Base-by-base conservation (phyloP, 1,140 invertebrate genomes). In the Steinernema khuongi region DNA sequence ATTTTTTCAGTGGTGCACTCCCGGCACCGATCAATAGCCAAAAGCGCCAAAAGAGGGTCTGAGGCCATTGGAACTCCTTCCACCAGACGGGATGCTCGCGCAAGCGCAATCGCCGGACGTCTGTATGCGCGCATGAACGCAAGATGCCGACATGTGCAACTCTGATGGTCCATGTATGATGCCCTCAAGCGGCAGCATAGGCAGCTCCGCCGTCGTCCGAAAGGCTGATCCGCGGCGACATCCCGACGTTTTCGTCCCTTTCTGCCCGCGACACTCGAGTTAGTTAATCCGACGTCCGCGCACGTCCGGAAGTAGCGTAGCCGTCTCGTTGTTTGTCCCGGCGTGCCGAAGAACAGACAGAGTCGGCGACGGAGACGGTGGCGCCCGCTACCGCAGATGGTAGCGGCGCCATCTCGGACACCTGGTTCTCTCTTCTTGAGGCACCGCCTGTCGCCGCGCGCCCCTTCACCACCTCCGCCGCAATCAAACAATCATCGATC, bases 341-440 rank as follows among this genome's bases (percentile, higher is more conserved):
- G 50, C 19, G 7, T 11, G 14, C 14, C 50, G 50, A n/a, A n/a
- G n/a, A n/a, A n/a, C n/a, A n/a, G n/a, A n/a, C n/a, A n/a, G n/a
- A n/a, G n/a, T n/a, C n/a, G n/a, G n/a, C n/a, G n/a, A n/a, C n/a
- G n/a, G n/a, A n/a, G n/a, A n/a, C n/a, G n/a, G n/a, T n/a, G n/a
- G n/a, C n/a, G n/a, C n/a, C n/a, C 7, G 36, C 36, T 41, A 41
- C 36, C 50, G 50, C 50, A 60, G 50, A 60, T 60, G 50, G 50
- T 60, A 60, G 22, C 50, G 50, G 11, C 50, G 22, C 11, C 14
- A n/a, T n/a, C 50, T 7, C 50, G 50, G 26, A 60, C 50, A 60
- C 50, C 50, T 60, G 50, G 50, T 22, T 60, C 50, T 60, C n/a
- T n/a, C n/a, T n/a, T n/a, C n/a, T n/a, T n/a, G n/a, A n/a, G 7